phyloP scores from a whole-genome alignment of 30 jellyfish, hydroid and myxozoan genomes.

The Turritopsis rubra region DNA sequence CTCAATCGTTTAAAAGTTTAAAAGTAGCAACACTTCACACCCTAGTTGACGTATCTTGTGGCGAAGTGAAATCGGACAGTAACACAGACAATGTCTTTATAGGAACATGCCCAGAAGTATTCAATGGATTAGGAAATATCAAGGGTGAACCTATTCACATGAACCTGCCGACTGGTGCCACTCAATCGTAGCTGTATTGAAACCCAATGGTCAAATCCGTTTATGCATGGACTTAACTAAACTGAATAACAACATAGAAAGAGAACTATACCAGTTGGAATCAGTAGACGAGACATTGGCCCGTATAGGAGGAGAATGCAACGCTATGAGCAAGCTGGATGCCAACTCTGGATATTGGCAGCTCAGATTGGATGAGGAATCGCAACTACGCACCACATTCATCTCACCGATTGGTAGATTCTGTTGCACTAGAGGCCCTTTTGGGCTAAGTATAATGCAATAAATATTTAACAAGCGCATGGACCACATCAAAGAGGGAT shows the following conservation, averaged over 20 bases:
- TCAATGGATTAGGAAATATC: slow-evolving; percentile 28
- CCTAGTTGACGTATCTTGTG: neutral
- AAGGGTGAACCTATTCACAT: slow-evolving; percentile 41
- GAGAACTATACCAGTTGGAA: slow-evolving; percentile 30
- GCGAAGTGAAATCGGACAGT: neutral
- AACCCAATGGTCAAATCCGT: slow-evolving; percentile 26
- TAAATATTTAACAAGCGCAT: slow-evolving; percentile 24
- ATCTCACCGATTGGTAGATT: slow-evolving; percentile 47
- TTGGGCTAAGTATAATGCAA: slow-evolving; percentile 22
- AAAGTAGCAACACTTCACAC: neutral
- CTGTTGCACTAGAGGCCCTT: slow-evolving; percentile 24
- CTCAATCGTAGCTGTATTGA: slow-evolving; percentile 28
- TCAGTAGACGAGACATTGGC: slow-evolving; percentile 31
- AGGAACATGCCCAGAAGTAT: slow-evolving; percentile 21
- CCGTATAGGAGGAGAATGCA: slow-evolving; percentile 18
- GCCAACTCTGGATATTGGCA: slow-evolving; percentile 75
- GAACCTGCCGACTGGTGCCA: slow-evolving; percentile 58
- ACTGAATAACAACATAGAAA: neutral
- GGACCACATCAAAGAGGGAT: slow-evolving; percentile 18
- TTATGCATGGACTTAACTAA: slow-evolving; percentile 31
- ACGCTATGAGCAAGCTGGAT: slow-evolving; percentile 33
- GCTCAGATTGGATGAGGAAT: slow-evolving; percentile 6
- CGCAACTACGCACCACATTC: slow-evolving; percentile 44
- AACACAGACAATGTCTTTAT: neutral
- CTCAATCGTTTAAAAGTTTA: no score